These are phyloP conservation scores for Microcebus griseorufus DNA, from an alignment of 2,113 vertebrate genomes.

Conservation along the genomic window DNA sequence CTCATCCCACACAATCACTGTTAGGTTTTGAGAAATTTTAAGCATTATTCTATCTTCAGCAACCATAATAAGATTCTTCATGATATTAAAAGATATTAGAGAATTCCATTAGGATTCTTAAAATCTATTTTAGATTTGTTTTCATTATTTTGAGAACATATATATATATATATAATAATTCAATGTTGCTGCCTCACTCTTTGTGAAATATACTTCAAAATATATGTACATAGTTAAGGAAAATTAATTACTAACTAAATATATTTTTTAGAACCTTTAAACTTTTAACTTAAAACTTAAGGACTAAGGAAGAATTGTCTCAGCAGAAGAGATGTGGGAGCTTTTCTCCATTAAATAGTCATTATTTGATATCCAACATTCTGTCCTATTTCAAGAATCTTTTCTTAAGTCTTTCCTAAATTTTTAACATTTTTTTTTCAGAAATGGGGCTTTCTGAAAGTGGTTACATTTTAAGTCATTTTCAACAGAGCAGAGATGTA, in stretches of 20 bases:
- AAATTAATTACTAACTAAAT: background rate
- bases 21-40: background rate
- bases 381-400: background rate
- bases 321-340: background rate
- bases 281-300: background rate
- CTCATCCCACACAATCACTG: conserved; percentile 25
- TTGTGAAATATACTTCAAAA: background rate
- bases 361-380: background rate
- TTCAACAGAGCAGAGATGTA: background rate
- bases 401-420: background rate
- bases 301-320: background rate
- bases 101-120: background rate
- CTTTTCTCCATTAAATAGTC: background rate
- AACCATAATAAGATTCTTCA: background rate
- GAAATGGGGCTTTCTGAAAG: background rate
- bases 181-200: background rate
- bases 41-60: background rate
- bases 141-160: background rate
- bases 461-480: background rate
- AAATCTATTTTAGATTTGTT: background rate
- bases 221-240: background rate
- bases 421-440: conserved; percentile 14
- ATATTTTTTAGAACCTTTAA: background rate
- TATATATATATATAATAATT: background rate
- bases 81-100: background rate